Evolutionary conservation across 2,797 vertebrate genomes (phyloP), one percentile per base, ranked within the genome.

Genomic region (Coccyzus lansbergi): DNA sequence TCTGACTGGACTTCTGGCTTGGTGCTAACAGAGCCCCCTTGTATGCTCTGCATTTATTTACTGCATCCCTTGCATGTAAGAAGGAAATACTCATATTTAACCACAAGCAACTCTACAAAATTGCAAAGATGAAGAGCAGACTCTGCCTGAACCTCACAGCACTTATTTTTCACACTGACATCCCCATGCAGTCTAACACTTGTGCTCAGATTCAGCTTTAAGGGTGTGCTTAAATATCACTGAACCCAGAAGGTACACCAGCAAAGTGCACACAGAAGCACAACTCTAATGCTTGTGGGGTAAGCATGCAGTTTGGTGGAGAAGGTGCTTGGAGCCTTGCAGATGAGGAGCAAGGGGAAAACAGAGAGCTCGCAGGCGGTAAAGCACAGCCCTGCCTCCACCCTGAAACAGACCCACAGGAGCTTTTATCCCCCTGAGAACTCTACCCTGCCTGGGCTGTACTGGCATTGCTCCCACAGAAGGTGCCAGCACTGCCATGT

Each of bases 401-500:
- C 8, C n/a, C 38, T 38, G 34, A n/a, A 58, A 64, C 4, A 34
- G 21, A 19, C 28, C 38, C 65, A 28, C 1, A 1, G 19, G 29
- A 65, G 28, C 15, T 29, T 92, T 64, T n/a, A 59, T n/a, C 38
- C 38, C 38, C 20, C 28, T 18, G n/a, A n/a, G n/a, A n/a, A n/a
- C 12, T 46, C 34, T 29, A 31, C n/a, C 56, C 40, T 53, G 31
- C 40, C 13, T 3, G 9, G 38, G 34, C 34, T 38, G 46, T 1
- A 0, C 12, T 44, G 65, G 21, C 46, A 31, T 12, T 6, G 29
- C 2, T 5, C 29, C 36, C 8, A 0, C 0, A 0, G 46, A 26
- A 71, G 26, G 29, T 67, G 40, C 42, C 48, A 44, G 14, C 8
- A 2, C 9, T 59, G 58, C 40, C 53, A 31, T 1, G 3, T 2